A percentile compares a stretch with the other conserved stretches of the same genome.
phyloP scores from a whole-genome alignment of 2,797 vertebrate genomes.

The Pangasius macronema region DNA sequence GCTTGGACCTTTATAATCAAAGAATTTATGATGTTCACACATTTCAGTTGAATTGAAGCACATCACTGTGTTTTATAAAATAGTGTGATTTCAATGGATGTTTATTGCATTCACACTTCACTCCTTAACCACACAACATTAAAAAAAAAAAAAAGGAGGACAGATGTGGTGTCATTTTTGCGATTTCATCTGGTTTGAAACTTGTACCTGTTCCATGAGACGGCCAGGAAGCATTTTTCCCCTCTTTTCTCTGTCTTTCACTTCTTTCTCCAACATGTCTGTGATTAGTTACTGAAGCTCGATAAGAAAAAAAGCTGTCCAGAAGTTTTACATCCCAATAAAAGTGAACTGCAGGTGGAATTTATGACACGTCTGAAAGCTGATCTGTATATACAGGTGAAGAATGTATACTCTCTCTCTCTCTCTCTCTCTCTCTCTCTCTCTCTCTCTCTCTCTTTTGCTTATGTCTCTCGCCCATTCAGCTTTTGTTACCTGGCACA shows the following conservation, averaged over 20 bases:
- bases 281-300: constrained; percentile 5
- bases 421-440: constrained; percentile 19
- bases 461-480: constrained; percentile 13
- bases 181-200: background rate
- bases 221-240: background rate
- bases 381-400: constrained; percentile 2
- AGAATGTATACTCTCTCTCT: constrained; percentile 9
- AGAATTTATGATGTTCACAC: too few species aligned
- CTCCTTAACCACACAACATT: background rate
- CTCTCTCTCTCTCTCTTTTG: background rate
- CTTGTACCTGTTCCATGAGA: background rate
- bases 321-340: background rate
- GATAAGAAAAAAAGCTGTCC: background rate
- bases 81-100: background rate
- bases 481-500: constrained; percentile 15
- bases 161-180: constrained; percentile 6
- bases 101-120: background rate
- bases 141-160: background rate
- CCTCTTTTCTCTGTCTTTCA: background rate
- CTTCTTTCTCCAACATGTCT: background rate
- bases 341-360: background rate
- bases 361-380: background rate
- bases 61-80: background rate
- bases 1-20: too few species aligned
- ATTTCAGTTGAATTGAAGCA: background rate